Evolutionary conservation across 2,888 invertebrate species (phyloP).

Genomic region (Dolomedes plantarius): DNA sequence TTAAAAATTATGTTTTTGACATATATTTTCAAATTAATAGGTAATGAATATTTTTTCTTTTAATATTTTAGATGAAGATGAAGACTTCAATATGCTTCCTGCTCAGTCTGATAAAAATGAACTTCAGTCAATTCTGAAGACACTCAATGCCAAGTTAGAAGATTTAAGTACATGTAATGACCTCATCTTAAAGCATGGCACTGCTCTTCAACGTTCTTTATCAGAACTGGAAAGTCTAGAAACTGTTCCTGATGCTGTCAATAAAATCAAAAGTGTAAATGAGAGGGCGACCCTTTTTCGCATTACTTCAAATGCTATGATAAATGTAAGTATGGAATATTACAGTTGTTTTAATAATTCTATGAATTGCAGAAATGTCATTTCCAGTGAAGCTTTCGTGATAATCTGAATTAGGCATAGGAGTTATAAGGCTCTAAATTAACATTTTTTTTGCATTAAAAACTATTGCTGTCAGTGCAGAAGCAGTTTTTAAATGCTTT

Average conservation of each 20-base stretch:
- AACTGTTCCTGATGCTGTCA: conserved; percentile 73
- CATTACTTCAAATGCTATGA: conserved; percentile 97
- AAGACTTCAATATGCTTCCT: conserved; percentile 82
- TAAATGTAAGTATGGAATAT: conserved; percentile 84
- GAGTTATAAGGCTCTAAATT: too few relatives aligned
- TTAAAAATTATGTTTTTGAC: too few relatives aligned
- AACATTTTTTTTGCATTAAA: too few relatives aligned
- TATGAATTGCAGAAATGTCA: too few relatives aligned
- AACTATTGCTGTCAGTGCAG: too few relatives aligned
- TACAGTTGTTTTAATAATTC: background rate
- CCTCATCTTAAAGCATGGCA: conserved; percentile 90
- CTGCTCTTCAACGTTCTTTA: conserved; percentile 83
- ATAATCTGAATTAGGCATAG: too few relatives aligned
- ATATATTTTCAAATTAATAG: too few relatives aligned
- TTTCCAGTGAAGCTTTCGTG: too few relatives aligned
- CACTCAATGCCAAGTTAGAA: conserved; percentile 87
- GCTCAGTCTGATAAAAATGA: conserved; percentile 79
- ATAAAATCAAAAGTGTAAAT: conserved; percentile 80
- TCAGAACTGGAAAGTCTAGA: conserved; percentile 78
- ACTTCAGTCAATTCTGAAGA: conserved; percentile 79
- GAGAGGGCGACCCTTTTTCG: conserved; percentile 95
- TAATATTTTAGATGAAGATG: conserved; percentile 82
- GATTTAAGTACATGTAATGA: conserved; percentile 94
- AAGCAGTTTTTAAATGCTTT: too few relatives aligned
- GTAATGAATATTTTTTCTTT: too few relatives aligned